Evolutionary conservation across 2,888 invertebrate species (phyloP), one percentile per base, ranked within the genome.

Genomic region (Cheilosia vulpina): DNA sequence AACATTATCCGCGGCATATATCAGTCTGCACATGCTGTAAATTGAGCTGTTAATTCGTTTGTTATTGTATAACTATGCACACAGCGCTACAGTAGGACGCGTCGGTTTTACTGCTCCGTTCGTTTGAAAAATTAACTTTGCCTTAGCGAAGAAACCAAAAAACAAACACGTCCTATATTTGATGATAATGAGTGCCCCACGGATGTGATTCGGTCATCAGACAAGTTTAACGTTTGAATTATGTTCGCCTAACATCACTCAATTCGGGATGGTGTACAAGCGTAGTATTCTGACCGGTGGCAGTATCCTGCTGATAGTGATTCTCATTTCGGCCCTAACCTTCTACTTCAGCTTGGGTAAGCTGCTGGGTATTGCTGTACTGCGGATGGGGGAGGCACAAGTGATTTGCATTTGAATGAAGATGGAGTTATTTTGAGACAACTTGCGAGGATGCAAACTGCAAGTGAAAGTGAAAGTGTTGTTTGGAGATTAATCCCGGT

Each of bases 311-410:
- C 85, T 89, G 78, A 87, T 90, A 78, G 89, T 92, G 76, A 80
- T 91, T 76, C 71, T 90, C 43, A 87, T 92, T 71, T 90, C 92
- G 60, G 90, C 88, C 41, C 69, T 91, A 58, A 91, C 91, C 80
- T 92, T 90, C 85, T 92, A 91, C 87, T 88, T 92, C 60, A 92
- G 92, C 88, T 87, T 92, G 88, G 92, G 92, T 92, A 88, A 90
- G 92, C 76, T 82, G 69, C 52, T 52, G 58, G 13, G 45, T 38
- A 5, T 52, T 58, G 57, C 55, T 72, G 41, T 34, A n/a, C 55
- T 72, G 34, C 24, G 19, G 50, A n/a, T 58, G 45, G 31, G n/a
- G 57, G 53, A 17, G 43, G 72, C 45, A 31, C 50, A 66, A 47
- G 31, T 43, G 17, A 72, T 72, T 83, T 83, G 62, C 62, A 72